Evolutionary conservation across 2,888 invertebrate species (phyloP).

Genomic region (Hypsopygia costalis): DNA sequence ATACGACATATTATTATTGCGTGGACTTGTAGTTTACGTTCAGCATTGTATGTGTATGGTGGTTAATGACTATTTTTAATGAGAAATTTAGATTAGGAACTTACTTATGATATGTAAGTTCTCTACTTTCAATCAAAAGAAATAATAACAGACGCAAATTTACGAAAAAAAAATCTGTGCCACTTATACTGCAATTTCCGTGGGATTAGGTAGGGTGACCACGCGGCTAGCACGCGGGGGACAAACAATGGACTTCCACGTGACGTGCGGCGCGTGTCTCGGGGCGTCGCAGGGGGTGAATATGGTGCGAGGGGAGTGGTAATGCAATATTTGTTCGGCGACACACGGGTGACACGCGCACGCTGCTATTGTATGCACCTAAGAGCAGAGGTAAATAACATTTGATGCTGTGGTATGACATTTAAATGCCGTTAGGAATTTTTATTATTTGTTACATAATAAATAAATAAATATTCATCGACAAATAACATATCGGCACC

Average conservation of each 20-base stretch:
- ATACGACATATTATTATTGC: too few relatives aligned
- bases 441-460: too few relatives aligned
- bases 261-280: conserved; percentile 36
- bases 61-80: too few relatives aligned
- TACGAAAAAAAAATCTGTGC: conserved; percentile 45
- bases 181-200: conserved; percentile 53
- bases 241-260: conserved; percentile 47
- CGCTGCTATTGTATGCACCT: conserved; percentile 58
- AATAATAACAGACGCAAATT: conserved; percentile 15
- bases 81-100: too few relatives aligned
- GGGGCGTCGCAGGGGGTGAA: conserved; percentile 19
- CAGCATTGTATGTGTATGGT: too few relatives aligned
- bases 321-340: conserved; percentile 76
- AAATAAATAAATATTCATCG: too few relatives aligned
- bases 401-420: conserved; percentile 19
- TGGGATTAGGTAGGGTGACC: conserved; percentile 66
- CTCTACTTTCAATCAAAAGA: too few relatives aligned
- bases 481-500: too few relatives aligned
- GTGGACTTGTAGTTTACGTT: too few relatives aligned
- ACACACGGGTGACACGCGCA: conserved; percentile 75
- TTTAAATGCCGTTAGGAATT: too few relatives aligned
- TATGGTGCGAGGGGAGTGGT: conserved; percentile 30
- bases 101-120: too few relatives aligned
- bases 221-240: conserved; percentile 40
- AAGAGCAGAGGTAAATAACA: conserved; percentile 48